phyloP scores from a whole-genome alignment of 2,797 vertebrate genomes.

The Pangasius krempfi region DNA sequence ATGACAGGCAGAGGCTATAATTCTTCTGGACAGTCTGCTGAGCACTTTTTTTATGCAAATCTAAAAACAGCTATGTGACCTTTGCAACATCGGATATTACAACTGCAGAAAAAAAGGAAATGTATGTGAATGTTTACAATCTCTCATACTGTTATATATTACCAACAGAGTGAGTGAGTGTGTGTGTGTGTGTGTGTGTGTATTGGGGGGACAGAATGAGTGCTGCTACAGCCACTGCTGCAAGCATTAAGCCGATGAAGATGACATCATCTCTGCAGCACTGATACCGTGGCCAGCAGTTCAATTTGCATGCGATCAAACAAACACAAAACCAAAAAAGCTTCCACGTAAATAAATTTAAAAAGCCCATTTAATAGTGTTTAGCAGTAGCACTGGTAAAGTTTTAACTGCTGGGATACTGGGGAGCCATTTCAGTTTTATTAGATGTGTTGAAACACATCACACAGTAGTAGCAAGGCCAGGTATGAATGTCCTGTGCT shows the following conservation, averaged over 20 bases:
- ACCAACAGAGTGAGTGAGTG: constrained; percentile 3
- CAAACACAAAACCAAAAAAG: constrained; percentile 27
- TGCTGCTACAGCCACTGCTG: constrained; percentile 38
- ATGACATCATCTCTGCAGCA: constrained; percentile 80
- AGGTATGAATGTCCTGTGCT: constrained; percentile 29
- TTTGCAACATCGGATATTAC: neutral
- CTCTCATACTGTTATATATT: constrained; percentile 28
- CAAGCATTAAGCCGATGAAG: constrained; percentile 32
- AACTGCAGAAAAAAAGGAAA: neutral
- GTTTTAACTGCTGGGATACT: constrained; percentile 24
- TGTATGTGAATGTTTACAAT: constrained; percentile 1
- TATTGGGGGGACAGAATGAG: neutral
- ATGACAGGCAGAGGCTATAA: neutral
- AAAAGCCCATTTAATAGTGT: constrained; percentile 44
- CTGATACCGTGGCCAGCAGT: constrained; percentile 61
- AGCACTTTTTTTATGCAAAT: neutral
- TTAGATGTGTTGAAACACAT: constrained; percentile 4
- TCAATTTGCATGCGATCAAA: constrained; percentile 50
- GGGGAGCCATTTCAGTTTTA: constrained; percentile 29
- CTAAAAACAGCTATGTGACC: constrained; percentile 13
- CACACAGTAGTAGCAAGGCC: neutral
- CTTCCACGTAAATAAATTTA: constrained; percentile 30
- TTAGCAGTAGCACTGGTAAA: constrained; percentile 12
- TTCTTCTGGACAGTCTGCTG: constrained; percentile 8
- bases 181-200: constrained; percentile 9